Evolutionary conservation across 2,113 vertebrate species (phyloP), one percentile per base, ranked within the genome.

Genomic region (Nematolebias whitei): DNA sequence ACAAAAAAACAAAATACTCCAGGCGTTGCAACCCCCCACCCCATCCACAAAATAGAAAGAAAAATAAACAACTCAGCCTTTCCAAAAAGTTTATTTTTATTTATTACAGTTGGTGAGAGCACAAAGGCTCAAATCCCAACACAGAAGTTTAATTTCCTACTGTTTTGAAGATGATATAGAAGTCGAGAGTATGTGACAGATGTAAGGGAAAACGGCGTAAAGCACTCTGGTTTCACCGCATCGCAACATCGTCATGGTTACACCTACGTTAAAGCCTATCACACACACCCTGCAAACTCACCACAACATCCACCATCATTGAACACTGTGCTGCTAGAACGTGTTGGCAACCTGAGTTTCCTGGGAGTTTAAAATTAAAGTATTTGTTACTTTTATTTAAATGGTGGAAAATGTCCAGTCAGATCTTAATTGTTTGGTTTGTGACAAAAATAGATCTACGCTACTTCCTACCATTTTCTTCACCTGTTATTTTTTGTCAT

Each of bases 381-480:
- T 83, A 78, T 87, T 76, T 87, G 83, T 90, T 84, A 83, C 82
- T 85, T 81, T 77, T 75, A 63, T 75, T 78, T 85, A 86, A 89
- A 85, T 90, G 86, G 69, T 74, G 19, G 43, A 78, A 76, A 68
- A 49, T 50, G 57, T 68, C 81, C 60, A 35, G 67, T 65, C 24
- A 49, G 64, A 60, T 53, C 64, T 76, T 29, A n/a, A 80, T 90
- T 54, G 44, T 86, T 88, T 85, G 63, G 62, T 64, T 63, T 78
- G 68, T 68, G 78, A 39, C 68, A 18, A 43, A 23, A 12, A 15
- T 55, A 49, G 24, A 14, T 8, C 61, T 19, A 26, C 74, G 74
- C 56, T 12, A 66, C 63, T 74, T 35, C 47, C 52, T 26, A 20
- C 68, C 61, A 71, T 75, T 70, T 52, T 53, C 76, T 60, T 71